Conservation (phyloP, 2,797 vertebrate species). For the Amazona finschi region DNA sequence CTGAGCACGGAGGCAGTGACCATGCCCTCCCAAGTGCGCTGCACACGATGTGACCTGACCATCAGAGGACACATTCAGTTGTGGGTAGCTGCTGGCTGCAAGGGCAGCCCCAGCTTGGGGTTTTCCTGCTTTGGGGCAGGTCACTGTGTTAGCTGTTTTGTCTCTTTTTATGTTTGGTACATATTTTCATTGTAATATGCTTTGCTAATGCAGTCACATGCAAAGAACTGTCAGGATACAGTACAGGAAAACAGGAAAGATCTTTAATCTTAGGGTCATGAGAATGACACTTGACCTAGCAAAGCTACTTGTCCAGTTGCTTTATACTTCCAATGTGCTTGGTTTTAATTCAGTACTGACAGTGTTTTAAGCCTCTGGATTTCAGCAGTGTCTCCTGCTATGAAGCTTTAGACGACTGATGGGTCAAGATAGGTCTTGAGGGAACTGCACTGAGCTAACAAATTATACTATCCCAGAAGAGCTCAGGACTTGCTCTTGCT, state of each 20-base stretch:
- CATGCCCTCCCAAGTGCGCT: accelerated
- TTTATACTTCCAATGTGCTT: neutral
- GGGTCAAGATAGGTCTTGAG: neutral
- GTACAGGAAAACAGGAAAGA: slow-evolving; percentile 58
- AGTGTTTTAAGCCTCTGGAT: neutral
- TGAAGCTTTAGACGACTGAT: neutral
- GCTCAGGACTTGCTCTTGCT: neutral
- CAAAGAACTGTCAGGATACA: neutral
- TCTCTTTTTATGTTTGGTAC: neutral
- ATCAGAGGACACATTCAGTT: neutral
- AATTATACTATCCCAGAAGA: neutral
- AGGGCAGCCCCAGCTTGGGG: neutral
- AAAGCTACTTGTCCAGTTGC: slow-evolving; percentile 11
- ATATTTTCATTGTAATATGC: neutral
- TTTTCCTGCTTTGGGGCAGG: neutral
- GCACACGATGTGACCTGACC: accelerated
- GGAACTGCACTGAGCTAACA: neutral
- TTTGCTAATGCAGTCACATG: neutral
- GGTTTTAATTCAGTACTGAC: neutral
- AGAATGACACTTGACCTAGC: slow-evolving; percentile 53
- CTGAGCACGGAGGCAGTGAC: accelerated
- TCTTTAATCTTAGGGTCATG: slow-evolving; percentile 57
- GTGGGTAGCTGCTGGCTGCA: neutral
- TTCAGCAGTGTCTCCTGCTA: neutral
- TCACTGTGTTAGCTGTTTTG: neutral